Evolutionary conservation across 1,140 invertebrate genomes (phyloP).

Genomic region (Scaptomyza pallida): DNA sequence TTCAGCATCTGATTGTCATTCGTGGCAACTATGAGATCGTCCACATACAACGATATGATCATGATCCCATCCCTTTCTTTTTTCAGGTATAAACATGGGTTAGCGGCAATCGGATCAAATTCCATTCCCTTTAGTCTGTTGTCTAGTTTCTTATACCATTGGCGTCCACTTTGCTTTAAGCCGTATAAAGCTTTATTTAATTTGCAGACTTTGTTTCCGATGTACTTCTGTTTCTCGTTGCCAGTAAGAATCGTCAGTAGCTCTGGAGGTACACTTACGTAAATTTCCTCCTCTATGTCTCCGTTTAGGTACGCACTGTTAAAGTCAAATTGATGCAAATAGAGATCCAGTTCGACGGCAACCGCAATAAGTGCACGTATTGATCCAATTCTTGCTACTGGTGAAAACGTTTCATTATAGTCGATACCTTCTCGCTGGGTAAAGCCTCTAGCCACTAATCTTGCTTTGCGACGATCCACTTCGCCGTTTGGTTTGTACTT

Average conservation of each 20-base stretch:
- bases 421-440: background rate
- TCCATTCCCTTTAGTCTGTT: background rate
- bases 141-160: background rate
- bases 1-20: background rate
- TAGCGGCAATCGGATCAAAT: background rate
- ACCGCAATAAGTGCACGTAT: background rate
- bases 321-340: background rate
- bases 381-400: background rate
- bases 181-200: too few species aligned
- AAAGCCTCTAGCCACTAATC: background rate
- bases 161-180: slow-evolving; percentile 4
- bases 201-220: background rate
- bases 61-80: background rate
- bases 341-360: background rate
- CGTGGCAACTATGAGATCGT: background rate
- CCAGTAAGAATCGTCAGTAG: background rate
- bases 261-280: background rate
- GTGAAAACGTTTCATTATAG: background rate
- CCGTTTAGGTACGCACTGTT: slow-evolving; percentile 1
- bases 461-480: too few species aligned
- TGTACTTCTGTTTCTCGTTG: background rate
- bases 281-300: slow-evolving; percentile 1
- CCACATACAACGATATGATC: background rate
- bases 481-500: background rate
- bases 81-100: background rate